Evolutionary conservation across 2,113 vertebrate genomes (phyloP).

Genomic region (Grantiella picta): DNA sequence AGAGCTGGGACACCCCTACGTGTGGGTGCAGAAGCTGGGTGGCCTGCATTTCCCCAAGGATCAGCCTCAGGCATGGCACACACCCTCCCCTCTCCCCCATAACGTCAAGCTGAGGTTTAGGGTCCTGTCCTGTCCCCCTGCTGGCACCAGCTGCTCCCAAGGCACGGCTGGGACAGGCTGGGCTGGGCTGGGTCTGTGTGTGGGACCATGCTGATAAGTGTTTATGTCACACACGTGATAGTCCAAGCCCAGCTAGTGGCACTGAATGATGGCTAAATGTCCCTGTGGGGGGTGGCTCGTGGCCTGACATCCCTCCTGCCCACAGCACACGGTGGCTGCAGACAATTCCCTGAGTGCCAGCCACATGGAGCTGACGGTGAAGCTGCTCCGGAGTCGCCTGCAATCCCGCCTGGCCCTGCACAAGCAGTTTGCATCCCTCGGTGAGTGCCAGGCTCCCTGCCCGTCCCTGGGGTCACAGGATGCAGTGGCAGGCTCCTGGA

Average conservation of each 20-base stretch:
- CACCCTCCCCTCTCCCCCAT: background rate
- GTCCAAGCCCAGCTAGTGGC: background rate
- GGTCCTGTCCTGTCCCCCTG: background rate
- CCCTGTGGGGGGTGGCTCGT: background rate
- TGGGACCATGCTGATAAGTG: fast-evolving
- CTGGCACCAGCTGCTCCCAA: background rate
- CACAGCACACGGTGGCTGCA: constrained; percentile 66
- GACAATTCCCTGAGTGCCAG: constrained; percentile 90
- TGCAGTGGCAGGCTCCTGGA: background rate
- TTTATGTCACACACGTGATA: fast-evolving
- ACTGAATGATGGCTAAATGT: background rate
- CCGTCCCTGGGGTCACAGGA: background rate
- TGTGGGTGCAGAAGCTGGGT: constrained; percentile 94
- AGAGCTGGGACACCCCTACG: constrained; percentile 91
- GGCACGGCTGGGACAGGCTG: background rate
- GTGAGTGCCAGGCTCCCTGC: constrained; percentile 62
- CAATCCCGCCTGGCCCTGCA: constrained; percentile 91
- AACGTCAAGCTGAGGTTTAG: fast-evolving
- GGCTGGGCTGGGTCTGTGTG: background rate
- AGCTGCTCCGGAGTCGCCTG: constrained; percentile 86
- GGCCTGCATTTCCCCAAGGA: constrained; percentile 92
- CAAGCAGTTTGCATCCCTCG: constrained; percentile 92
- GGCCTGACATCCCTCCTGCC: background rate
- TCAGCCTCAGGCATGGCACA: constrained; percentile 78
- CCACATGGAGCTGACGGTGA: constrained; percentile 95